These are phyloP conservation scores for Zaprionus lachaisei DNA, from an alignment of 1,140 invertebrate species.

Conservation along the genomic window DNA sequence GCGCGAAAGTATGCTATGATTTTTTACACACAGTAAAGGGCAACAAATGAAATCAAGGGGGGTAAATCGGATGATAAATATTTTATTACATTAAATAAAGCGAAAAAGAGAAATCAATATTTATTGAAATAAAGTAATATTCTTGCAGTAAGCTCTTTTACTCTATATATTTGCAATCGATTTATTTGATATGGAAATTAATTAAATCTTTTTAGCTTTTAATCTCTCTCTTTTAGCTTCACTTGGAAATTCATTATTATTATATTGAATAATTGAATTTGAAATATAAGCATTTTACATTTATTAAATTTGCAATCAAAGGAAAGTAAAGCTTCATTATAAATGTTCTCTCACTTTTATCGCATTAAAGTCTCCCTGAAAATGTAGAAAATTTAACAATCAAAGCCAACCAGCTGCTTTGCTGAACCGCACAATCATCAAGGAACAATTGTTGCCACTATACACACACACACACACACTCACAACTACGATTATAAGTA, in stretches of 20 bases:
- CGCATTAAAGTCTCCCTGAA: constrained; percentile 17
- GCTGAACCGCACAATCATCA: constrained; percentile 41
- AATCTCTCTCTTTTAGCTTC: too few species aligned
- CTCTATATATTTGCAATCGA: background rate
- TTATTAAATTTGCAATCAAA: background rate
- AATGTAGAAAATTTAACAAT: constrained; percentile 26
- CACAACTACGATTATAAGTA: background rate
- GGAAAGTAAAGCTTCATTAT: background rate
- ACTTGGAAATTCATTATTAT: background rate
- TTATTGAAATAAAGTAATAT: background rate
- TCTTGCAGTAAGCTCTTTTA: background rate
- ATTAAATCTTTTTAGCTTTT: background rate
- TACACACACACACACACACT: constrained; percentile 5
- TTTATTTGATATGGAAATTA: background rate
- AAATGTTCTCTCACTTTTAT: background rate
- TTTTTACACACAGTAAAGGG: constrained; percentile 9
- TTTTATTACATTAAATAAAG: background rate
- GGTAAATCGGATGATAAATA: background rate
- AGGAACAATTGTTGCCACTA: constrained; percentile 42
- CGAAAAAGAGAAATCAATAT: background rate
- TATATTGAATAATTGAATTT: too few species aligned
- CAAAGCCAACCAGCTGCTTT: constrained; percentile 33
- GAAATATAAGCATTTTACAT: background rate
- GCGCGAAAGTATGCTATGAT: constrained; percentile 44
- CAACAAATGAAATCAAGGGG: background rate